A percentile compares a stretch with the other conserved stretches of the same genome.
Evolutionary conservation across 2,113 vertebrate genomes (phyloP).

Genomic region (Psilopogon haemacephalus): DNA sequence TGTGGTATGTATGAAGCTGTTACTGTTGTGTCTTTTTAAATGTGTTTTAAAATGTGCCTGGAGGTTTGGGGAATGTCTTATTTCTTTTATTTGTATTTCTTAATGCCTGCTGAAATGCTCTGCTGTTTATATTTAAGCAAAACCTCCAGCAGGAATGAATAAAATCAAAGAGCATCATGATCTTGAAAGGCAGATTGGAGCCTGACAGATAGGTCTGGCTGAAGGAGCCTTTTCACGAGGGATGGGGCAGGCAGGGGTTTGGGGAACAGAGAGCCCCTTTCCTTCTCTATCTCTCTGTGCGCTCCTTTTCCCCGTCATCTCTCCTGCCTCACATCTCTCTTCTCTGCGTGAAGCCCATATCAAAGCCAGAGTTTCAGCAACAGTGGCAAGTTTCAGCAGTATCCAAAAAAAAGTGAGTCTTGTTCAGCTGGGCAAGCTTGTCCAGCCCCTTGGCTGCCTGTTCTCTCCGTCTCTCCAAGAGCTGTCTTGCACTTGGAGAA

Average conservation of each 20-base stretch:
- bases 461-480: background rate
- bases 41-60: slow-evolving; percentile 32
- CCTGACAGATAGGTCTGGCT: slow-evolving; percentile 32
- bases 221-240: slow-evolving; percentile 60
- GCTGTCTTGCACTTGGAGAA: background rate
- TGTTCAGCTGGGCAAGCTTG: background rate
- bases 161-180: slow-evolving; percentile 59
- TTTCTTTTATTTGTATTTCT: slow-evolving; percentile 58
- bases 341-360: background rate
- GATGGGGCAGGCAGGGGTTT: background rate
- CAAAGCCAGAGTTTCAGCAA: slow-evolving; percentile 8
- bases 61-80: slow-evolving; percentile 57
- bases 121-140: slow-evolving; percentile 61
- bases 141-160: slow-evolving; percentile 60
- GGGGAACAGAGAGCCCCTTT: slow-evolving; percentile 37
- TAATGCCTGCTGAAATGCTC: slow-evolving; percentile 51
- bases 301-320: background rate
- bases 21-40: slow-evolving; percentile 29
- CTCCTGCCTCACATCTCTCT: background rate
- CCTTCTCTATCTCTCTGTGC: background rate
- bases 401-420: background rate
- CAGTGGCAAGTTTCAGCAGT: background rate
- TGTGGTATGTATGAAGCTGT: slow-evolving; percentile 54
- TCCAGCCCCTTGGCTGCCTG: background rate
- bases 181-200: slow-evolving; percentile 18